Base-by-base conservation (phyloP, 2,888 invertebrate genomes). In the Agonopterix arenella region DNA sequence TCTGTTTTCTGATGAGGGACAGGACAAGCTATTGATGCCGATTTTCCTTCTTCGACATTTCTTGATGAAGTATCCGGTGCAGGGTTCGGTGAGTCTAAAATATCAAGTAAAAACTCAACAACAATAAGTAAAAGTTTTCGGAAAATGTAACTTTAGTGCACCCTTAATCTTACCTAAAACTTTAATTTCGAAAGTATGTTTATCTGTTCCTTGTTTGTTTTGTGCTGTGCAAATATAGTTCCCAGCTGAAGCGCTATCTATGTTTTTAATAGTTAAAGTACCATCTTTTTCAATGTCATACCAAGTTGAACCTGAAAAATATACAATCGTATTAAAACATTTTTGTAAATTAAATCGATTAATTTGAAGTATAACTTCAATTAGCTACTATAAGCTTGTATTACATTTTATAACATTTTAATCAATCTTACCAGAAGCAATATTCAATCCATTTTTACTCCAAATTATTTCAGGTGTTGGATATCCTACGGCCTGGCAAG, bases 391-490 rank as follows among this genome's bases (percentile, higher is more conserved):
- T n/a, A n/a, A n/a, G n/a, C n/a, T n/a, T n/a, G n/a, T n/a, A n/a
- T 7, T 28, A 28, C 5, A 28, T 28, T 28, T 28, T 28, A 28
- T 28, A 28, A 5, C 5, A 28, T 28, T 41, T n/a, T 18, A 9
- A 47, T 28, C 41, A 10, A 10, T 47, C 51, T 55, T 59, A 80
- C 80, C 79, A 47, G 61, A 54, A 44, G 70, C 59, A 13, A 79
- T 51, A 10, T 64, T 55, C 8, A 40, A 40, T n/a, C 58, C 46
- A 9, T 58, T 66, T 52, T 60, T 65, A 2, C 10, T 53, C 82
- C 82, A 79, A 2, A 53, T 58, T 2, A 76, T 66, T 0, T 41
- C 51, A 2, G 82, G 82, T 45, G 64, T 63, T 0, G 82, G 82
- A 16, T 54, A 63, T 0, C 81, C 82, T 0, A 52, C 58, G 1